Evolutionary conservation across 2,113 vertebrate species (phyloP).

Genomic region (Tympanuchus pallidicinctus): DNA sequence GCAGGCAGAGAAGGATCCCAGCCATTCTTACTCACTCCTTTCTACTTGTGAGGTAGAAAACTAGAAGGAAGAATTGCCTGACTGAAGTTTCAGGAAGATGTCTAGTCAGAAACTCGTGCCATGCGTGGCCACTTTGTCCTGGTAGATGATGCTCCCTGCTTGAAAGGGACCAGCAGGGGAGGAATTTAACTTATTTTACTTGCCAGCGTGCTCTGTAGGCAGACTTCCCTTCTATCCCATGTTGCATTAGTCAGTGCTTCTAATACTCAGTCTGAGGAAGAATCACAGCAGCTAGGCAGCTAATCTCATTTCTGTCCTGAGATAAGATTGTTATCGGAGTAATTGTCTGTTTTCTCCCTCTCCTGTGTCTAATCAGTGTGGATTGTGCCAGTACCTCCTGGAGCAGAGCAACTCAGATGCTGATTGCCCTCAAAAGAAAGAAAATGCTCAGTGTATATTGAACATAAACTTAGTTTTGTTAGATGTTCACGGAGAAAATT

Average conservation of each 20-base stretch:
- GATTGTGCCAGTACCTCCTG: slow-evolving; percentile 41
- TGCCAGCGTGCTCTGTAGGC: neutral
- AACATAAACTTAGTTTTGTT: slow-evolving; percentile 38
- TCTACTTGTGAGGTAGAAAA: neutral
- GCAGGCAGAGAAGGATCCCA: fast-evolving
- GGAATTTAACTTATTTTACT: neutral
- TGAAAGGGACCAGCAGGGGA: neutral
- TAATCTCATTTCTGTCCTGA: slow-evolving; percentile 55
- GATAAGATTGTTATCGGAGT: slow-evolving; percentile 50
- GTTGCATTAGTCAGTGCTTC: neutral
- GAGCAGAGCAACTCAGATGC: neutral
- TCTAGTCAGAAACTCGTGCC: neutral
- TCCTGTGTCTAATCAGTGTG: slow-evolving; percentile 29
- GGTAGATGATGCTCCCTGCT: neutral
- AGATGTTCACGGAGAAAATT: neutral
- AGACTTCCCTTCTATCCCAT: neutral
- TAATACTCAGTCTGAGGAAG: neutral
- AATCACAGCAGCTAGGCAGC: neutral
- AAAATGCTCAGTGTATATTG: slow-evolving; percentile 24
- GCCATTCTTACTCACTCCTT: neutral
- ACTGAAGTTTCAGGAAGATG: fast-evolving
- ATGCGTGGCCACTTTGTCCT: neutral
- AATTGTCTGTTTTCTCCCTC: slow-evolving; percentile 51
- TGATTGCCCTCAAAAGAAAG: slow-evolving; percentile 48
- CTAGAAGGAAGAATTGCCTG: neutral